Percentiles rank a stretch among this genome's conserved stretches.
These are phyloP conservation scores for human (Homo sapiens) DNA, from an alignment of 2,113 vertebrate genomes.

Conservation along the genomic window GRCh38 chr4:166169001-166169500, in stretches of 20 bases:
- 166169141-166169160: neutral
- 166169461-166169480: too few relatives aligned
- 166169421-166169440: neutral
- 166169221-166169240: neutral
- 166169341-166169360: accelerated
- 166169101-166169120: neutral
- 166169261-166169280: neutral
- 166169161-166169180: neutral
- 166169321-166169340: too few relatives aligned
- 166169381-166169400: neutral
- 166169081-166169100: neutral
- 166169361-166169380: neutral
- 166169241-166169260: neutral
- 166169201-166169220: neutral
- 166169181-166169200: neutral
- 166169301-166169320: neutral
- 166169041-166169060: neutral
- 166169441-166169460: too few relatives aligned
- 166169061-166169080: neutral
- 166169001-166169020: neutral
- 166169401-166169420: neutral
- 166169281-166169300: neutral
- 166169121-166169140: neutral
- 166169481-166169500: too few relatives aligned
- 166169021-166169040: neutral